Base-by-base conservation (phyloP, 2,888 invertebrate genomes). In the Gastrophysa polygoni region DNA sequence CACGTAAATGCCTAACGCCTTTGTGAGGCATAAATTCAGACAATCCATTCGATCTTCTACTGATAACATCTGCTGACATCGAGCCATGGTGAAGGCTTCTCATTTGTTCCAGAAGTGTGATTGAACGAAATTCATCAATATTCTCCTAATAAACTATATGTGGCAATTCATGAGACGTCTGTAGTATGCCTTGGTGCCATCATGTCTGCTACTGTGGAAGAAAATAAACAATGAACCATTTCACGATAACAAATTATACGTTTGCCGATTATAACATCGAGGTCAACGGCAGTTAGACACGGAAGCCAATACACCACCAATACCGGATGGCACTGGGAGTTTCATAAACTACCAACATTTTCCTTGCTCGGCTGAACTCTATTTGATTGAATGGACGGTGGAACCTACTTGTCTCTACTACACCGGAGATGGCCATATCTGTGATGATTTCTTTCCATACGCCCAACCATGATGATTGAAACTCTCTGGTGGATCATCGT, bases 1-100 rank as follows among this genome's bases (percentile, higher is more conserved):
- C 76, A 74, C 74, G 74, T 74, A 71, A 70, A 70, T 69, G 70
- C 56, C 60, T 61, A 67, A 62, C 55, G 67, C 68, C 69, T 68
- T 67, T 67, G 68, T 66, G 64, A 55, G 63, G 68, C 69, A 70
- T 73, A 73, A 75, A 75, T 75, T 73, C 67, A 66, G 61, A 50
- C 61, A 62, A 70, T 69, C 68, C 69, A 56, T 68, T 62, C 64
- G 63, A 64, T 58, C 47, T 11, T 38, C 54, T 11, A 51, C 63
- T 56, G 68, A 70, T 69, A 70, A 68, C 66, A 71, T 70, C 69
- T 65, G 24, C 24, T 24, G 24, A n/a, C 38, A 38, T 14, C 10
- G n/a, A n/a, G n/a, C n/a, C n/a, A n/a, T n/a, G n/a, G n/a, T n/a
- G n/a, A n/a, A n/a, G n/a, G n/a, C n/a, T n/a, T n/a, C n/a, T n/a